Evolutionary conservation across 2,797 vertebrate genomes (phyloP).

Genomic region (Cheracebus regulus): DNA sequence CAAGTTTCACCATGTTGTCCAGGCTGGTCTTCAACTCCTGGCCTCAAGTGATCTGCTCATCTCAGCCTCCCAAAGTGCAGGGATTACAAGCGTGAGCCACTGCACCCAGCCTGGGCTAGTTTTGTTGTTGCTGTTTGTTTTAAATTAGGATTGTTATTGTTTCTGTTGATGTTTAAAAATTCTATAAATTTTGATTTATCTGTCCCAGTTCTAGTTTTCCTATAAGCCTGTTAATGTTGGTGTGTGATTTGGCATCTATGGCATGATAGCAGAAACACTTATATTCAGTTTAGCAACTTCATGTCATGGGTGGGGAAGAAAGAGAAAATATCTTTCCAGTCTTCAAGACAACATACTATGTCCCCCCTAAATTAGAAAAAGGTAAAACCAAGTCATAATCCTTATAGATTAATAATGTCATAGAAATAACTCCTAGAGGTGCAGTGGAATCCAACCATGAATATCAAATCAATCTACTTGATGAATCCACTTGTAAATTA

Average conservation of each 20-base stretch:
- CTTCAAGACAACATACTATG: neutral
- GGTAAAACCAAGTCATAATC: constrained; percentile 7
- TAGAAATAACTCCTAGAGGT: neutral
- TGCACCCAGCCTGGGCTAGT: neutral
- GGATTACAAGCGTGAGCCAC: neutral
- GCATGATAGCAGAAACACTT: neutral
- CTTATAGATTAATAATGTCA: neutral
- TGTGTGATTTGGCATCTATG: neutral
- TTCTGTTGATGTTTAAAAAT: neutral
- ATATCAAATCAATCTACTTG: constrained; percentile 2
- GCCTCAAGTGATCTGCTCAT: neutral
- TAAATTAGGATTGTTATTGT: neutral
- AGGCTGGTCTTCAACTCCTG: neutral
- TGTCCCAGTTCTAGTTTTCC: neutral
- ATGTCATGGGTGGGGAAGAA: neutral
- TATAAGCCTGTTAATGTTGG: neutral
- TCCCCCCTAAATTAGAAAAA: neutral
- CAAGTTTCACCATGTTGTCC: neutral
- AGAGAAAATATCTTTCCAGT: neutral
- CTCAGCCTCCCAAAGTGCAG: neutral
- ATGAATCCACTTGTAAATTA: constrained; percentile 25
- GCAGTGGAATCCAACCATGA: neutral
- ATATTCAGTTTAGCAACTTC: neutral
- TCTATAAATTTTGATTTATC: neutral
- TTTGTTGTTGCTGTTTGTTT: neutral